These are phyloP conservation scores for Apostichopus leukothele DNA, from an alignment of 53 echinoderm and acorn worm species.

Conservation along the genomic window DNA sequence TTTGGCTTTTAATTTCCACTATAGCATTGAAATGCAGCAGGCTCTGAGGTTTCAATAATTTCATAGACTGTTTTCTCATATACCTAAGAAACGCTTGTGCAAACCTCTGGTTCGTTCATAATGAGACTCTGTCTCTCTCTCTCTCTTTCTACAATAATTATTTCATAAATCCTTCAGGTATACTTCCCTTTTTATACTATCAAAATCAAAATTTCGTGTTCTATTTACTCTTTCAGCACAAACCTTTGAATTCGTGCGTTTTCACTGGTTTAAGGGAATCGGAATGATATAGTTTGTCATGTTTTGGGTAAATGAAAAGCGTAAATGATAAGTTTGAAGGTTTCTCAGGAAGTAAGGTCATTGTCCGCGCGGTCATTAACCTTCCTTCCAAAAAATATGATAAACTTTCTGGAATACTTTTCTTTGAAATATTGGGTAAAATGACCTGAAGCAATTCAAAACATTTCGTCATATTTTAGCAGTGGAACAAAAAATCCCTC, in stretches of 20 bases:
- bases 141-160: no score
- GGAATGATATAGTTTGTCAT: not conserved
- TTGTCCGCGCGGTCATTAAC: constrained; percentile 8
- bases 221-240: not conserved
- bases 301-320: not conserved
- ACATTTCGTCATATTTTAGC: not conserved
- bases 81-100: no score
- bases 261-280: not conserved
- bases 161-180: no score
- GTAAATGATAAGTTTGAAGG: not conserved
- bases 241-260: not conserved
- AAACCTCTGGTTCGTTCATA: no score
- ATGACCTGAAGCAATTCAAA: not conserved
- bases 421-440: not conserved
- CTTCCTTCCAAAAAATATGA: not conserved
- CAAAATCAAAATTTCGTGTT: no score
- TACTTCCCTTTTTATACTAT: no score
- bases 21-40: no score
- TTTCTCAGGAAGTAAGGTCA: no score
- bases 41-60: no score
- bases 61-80: no score
- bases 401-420: not conserved
- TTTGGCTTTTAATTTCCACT: no score
- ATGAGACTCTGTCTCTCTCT: no score
- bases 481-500: not conserved